Evolutionary conservation across 2,888 invertebrate genomes (phyloP).

Genomic region (Entomobrya multifasciata): DNA sequence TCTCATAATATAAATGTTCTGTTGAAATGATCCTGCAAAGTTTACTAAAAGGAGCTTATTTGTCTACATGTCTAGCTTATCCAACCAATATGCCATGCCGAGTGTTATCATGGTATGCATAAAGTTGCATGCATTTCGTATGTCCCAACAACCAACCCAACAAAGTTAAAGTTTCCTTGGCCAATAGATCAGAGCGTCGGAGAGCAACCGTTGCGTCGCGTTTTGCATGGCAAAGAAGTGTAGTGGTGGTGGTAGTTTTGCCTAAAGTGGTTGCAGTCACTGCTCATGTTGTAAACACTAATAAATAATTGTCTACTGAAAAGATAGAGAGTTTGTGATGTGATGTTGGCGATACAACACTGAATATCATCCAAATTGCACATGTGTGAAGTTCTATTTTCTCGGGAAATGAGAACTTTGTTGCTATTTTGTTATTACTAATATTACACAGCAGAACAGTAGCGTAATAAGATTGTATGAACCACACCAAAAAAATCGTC

Average conservation of each 20-base stretch:
- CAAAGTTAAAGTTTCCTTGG: constrained; percentile 56
- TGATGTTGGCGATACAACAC: neutral
- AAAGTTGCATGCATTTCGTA: no score
- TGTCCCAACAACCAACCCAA: constrained; percentile 45
- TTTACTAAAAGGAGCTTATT: constrained; percentile 20
- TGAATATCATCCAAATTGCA: constrained; percentile 10
- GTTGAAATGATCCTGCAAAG: no score
- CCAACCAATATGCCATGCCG: no score
- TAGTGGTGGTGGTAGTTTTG: constrained; percentile 27
- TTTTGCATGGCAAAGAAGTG: neutral
- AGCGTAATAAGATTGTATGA: neutral
- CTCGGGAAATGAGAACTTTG: constrained; percentile 67
- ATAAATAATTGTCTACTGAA: constrained; percentile 57
- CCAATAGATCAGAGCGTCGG: constrained; percentile 5
- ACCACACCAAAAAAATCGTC: no score
- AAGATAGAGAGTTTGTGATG: neutral
- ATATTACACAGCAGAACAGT: neutral
- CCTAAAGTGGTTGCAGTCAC: no score
- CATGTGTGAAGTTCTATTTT: constrained; percentile 37
- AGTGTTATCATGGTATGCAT: no score
- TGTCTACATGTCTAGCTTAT: no score
- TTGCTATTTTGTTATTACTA: constrained; percentile 19
- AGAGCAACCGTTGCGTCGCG: neutral
- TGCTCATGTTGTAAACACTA: constrained; percentile 62
- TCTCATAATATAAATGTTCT: no score